Evolutionary conservation across 2,113 vertebrate species (phyloP), one percentile per base, ranked within the genome.

Genomic region (Theristicus caerulescens): DNA sequence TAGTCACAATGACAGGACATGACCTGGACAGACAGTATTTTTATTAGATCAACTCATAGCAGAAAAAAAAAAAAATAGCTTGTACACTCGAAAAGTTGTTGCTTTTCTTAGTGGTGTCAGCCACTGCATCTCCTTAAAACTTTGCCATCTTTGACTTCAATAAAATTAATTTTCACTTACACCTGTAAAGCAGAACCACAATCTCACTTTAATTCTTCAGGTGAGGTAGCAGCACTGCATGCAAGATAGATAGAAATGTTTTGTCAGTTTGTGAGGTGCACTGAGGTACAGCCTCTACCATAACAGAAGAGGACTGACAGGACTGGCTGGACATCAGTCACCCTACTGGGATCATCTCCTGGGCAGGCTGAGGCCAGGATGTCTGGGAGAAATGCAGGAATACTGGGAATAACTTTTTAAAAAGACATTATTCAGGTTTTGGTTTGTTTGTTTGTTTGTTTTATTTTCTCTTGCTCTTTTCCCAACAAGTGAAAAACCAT

Each of bases 331-430:
- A 72, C 7, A 2, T n/a, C 49, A 62, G 25, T 34, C 36, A 38
- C 21, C 1, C 26, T 17, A 3, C 0, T 1, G 14, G 18, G 20
- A 34, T 65, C 26, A 27, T 52, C 24, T 49, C 21, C 29, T 85
- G 49, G 25, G 11, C 32, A 62, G 49, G 40, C 11, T 49, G 44
- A 86, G 76, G 32, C 32, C 17, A 49, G 31, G 10, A 24, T 8
- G 10, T 36, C 31, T 11, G 47, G 32, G 36, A 88, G 22, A 86
- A 92, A 76, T 67, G 7, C 7, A 31, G 42, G 13, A 59, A 21
- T 47, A 52, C 18, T 47, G 11, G 62, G 71, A 80, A 42, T 16
- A 69, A 9, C 3, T 38, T 79, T 76, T n/a, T 2, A 26, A 58
- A 76, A 47, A 64, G 2, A 8, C 13, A 29, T 51, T 74, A 27